phyloP scores from a whole-genome alignment of 2,797 vertebrate genomes.

The Sebastes dallii region DNA sequence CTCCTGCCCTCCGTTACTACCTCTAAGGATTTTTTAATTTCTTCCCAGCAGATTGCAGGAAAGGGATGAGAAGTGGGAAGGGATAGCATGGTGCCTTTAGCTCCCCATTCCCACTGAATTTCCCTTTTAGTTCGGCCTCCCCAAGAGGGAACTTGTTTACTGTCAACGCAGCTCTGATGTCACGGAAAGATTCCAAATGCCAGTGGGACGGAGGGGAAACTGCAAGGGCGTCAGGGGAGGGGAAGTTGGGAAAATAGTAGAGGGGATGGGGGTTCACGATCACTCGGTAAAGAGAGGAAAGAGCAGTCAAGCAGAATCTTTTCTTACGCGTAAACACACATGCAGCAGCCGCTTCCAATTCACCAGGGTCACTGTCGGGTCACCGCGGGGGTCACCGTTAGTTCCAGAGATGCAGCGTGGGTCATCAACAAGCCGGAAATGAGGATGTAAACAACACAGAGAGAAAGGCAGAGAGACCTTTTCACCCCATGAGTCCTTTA shows the following conservation, averaged over 20 bases:
- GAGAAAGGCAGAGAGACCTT: background rate
- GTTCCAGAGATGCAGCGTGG: conserved; percentile 13
- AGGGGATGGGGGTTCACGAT: conserved; percentile 15
- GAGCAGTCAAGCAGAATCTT: conserved; percentile 1
- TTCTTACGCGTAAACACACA: conserved; percentile 26
- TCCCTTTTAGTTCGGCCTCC: conserved; percentile 55
- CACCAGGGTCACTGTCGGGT: conserved; percentile 32
- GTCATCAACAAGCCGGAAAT: conserved; percentile 40
- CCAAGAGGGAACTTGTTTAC: conserved; percentile 78
- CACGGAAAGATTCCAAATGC: conserved; percentile 78
- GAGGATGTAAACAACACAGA: conserved; percentile 52
- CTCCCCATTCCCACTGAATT: conserved; percentile 64
- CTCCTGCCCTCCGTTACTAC: background rate
- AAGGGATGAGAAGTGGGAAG: background rate
- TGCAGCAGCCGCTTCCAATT: conserved; percentile 27
- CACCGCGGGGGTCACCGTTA: conserved; percentile 2
- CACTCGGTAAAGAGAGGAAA: background rate
- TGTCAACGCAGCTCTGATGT: conserved; percentile 76
- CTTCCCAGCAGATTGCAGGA: background rate
- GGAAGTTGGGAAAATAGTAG: conserved; percentile 42
- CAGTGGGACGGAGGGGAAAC: conserved; percentile 42
- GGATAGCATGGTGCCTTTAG: conserved; percentile 1
- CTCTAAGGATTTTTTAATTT: background rate
- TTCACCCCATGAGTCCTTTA: conserved; percentile 5
- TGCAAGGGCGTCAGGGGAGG: conserved; percentile 25